Conservation (phyloP, 2,888 invertebrate species). For the Microplitis manilae region DNA sequence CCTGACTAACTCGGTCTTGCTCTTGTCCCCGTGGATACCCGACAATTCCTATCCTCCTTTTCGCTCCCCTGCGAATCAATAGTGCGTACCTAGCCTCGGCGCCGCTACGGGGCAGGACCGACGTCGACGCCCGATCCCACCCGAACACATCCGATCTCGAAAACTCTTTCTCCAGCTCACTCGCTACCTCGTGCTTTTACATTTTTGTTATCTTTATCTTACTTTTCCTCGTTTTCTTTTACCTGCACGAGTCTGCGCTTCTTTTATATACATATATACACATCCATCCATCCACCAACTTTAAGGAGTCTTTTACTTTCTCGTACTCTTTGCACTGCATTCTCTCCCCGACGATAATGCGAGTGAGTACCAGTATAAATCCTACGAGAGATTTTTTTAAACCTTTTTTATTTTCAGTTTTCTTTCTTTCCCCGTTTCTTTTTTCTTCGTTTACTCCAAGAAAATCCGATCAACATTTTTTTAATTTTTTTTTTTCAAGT, state of each 20-base stretch:
- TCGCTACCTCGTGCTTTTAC: conserved; percentile 8
- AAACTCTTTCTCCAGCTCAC: conserved; percentile 32
- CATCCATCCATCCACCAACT: conserved; percentile 35
- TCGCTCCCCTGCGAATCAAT: conserved; percentile 67
- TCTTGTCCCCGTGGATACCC: conserved; percentile 49
- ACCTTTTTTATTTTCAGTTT: conserved; percentile 11
- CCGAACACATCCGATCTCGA: conserved; percentile 56
- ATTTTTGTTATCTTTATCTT: conserved; percentile 11
- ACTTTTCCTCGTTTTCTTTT: conserved; percentile 24
- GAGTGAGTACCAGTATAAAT: conserved; percentile 24
- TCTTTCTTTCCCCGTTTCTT: conserved; percentile 5
- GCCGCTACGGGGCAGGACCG: conserved; percentile 48
- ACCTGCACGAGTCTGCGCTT: not conserved
- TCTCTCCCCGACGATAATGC: conserved; percentile 41
- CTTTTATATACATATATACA: conserved; percentile 26
- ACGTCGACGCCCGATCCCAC: conserved; percentile 61
- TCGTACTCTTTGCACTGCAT: conserved; percentile 20
- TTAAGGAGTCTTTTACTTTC: conserved; percentile 20
- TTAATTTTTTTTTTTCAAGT: conserved; percentile 21
- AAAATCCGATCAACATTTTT: conserved; percentile 3
- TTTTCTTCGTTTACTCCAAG: not conserved
- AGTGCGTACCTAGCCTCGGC: conserved; percentile 64
- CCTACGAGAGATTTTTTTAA: conserved; percentile 20
- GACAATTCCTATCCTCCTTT: conserved; percentile 43
- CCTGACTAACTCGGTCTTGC: conserved; percentile 51